Conservation (phyloP, 2,888 invertebrate species). For the Eutolmus rufibarbis region DNA sequence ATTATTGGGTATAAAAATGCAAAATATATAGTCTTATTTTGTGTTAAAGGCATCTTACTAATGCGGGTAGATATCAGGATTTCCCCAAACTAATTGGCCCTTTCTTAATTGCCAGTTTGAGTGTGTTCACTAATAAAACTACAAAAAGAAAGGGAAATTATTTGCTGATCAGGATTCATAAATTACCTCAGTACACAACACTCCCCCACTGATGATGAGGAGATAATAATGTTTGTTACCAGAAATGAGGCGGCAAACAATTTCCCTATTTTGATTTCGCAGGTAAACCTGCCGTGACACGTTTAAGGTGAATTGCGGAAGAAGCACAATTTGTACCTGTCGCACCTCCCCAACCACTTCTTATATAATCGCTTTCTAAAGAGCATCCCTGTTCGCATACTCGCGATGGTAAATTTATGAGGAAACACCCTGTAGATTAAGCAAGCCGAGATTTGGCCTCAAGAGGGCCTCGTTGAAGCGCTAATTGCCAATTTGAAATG, state of each 20-base stretch:
- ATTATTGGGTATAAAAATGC: no score
- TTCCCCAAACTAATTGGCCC: background rate
- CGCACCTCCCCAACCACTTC: background rate
- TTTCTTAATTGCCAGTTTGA: background rate
- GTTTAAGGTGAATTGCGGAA: conserved; percentile 2
- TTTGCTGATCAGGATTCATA: background rate
- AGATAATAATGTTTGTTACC: background rate
- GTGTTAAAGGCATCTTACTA: no score
- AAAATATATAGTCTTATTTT: background rate
- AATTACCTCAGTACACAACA: background rate
- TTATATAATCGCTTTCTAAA: conserved; percentile 21
- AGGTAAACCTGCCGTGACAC: background rate
- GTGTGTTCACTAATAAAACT: background rate
- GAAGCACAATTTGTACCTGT: conserved; percentile 11
- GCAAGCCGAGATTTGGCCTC: conserved; percentile 8
- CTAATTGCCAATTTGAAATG: conserved; percentile 39
- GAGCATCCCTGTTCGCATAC: conserved; percentile 16
- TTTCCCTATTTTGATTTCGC: conserved; percentile 6
- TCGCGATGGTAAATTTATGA: conserved; percentile 27
- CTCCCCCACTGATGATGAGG: background rate
- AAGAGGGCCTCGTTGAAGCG: conserved; percentile 5
- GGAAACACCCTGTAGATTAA: conserved; percentile 2
- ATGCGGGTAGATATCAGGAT: background rate
- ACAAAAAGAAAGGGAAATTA: background rate
- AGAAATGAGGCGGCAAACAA: background rate